These are phyloP conservation scores for Biston betularia DNA, from an alignment of 2,888 invertebrate species.

Conservation along the genomic window DNA sequence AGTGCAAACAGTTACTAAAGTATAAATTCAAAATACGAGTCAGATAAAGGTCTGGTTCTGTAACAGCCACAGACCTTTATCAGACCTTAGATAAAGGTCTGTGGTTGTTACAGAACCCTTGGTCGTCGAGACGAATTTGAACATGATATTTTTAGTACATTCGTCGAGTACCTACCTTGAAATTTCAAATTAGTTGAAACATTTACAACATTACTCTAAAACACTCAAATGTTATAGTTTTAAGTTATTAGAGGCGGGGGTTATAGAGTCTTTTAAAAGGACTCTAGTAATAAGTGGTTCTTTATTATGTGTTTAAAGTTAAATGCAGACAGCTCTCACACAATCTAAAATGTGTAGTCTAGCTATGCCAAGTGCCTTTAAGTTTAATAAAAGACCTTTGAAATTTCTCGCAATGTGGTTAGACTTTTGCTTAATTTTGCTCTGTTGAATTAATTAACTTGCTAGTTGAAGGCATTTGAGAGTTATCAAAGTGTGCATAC, in stretches of 20 bases:
- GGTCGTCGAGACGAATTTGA: too few species aligned
- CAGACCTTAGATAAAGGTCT: too few species aligned
- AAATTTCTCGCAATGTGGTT: constrained; percentile 11
- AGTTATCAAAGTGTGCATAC: constrained; percentile 3
- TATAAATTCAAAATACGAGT: too few species aligned
- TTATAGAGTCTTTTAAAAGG: too few species aligned
- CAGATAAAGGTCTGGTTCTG: too few species aligned
- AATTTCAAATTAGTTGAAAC: neutral
- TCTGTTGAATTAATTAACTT: constrained; percentile 16
- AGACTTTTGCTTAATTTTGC: constrained; percentile 8
- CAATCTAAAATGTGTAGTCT: neutral
- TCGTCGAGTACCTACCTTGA: neutral
- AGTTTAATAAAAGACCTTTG: constrained; percentile 14
- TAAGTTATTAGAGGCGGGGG: neutral
- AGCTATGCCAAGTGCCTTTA: constrained; percentile 5
- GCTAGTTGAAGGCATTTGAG: constrained; percentile 16
- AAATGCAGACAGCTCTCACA: neutral
- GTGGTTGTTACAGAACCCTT: too few species aligned
- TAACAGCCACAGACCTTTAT: too few species aligned
- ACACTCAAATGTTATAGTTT: neutral
- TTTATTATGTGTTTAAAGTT: neutral
- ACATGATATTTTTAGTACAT: too few species aligned
- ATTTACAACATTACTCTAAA: neutral
- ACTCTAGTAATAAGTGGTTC: too few species aligned
- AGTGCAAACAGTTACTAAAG: too few species aligned